Percentiles rank a stretch among this genome's conserved stretches.
These are phyloP conservation scores for Peromyscus melanophrys DNA, from an alignment of 2,797 vertebrate species.

Conservation along the genomic window DNA sequence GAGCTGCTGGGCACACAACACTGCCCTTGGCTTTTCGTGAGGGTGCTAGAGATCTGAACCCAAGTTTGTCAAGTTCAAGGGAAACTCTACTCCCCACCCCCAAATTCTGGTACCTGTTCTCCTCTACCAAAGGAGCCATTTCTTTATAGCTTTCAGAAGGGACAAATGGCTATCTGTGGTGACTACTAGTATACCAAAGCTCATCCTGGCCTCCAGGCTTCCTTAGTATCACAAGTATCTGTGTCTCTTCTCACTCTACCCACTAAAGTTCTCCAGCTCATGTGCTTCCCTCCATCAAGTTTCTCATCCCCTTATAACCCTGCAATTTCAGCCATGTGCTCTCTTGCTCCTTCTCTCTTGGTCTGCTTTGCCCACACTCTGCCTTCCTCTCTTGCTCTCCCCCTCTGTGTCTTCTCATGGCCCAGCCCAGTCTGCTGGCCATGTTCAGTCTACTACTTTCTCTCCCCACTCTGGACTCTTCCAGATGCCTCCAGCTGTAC, in stretches of 20 bases:
- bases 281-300: no score
- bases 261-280: background rate
- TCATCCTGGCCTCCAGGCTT: background rate
- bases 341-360: no score
- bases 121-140: background rate
- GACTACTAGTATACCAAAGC: background rate
- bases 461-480: background rate
- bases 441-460: background rate
- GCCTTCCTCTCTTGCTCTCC: background rate
- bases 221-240: background rate
- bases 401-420: background rate
- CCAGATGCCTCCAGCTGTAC: no score
- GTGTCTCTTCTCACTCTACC: background rate
- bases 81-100: background rate
- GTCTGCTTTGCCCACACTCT: background rate
- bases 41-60: background rate
- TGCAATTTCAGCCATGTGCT: background rate
- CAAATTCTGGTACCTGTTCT: background rate
- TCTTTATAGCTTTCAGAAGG: background rate
- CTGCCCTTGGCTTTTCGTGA: background rate
- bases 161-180: background rate
- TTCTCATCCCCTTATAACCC: background rate
- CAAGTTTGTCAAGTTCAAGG: background rate
- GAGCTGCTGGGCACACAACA: no score
- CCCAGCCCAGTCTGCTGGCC: background rate